Base-by-base conservation (phyloP, 2,888 invertebrate genomes). In the Synergus itoensis region DNA sequence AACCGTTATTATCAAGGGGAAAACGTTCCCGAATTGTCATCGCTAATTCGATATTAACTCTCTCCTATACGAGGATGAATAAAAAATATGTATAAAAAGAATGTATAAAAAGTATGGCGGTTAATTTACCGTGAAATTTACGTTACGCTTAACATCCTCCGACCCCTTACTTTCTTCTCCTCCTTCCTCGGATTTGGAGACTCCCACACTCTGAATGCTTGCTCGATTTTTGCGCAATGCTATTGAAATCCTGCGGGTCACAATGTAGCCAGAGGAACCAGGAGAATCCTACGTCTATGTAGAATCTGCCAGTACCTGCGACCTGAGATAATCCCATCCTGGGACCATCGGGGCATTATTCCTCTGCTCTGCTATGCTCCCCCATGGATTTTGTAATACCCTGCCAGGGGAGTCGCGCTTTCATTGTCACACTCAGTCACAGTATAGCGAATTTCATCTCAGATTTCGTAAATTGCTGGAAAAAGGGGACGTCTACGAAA, bases 241-340 rank as follows among this genome's bases (percentile, higher is more conserved):
- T 45, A 73, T 81, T 77, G 45, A 77, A 80, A 69, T 77, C 57
- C 48, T 76, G 45, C 63, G 82, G 82, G 83, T 83, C 83, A 84
- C 85, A 89, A 88, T 89, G 88, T 89, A 86, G 81, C 78, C 78
- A 69, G 18, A 73, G 81, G 80, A 76, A 41, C 63, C 28, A 43
- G 48, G 48, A 76, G 28, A 69, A 67, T 14, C 63, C 79, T 48
- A 81, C 77, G 60, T 81, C 67, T 80, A 84, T 82, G 78, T 69
- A 36, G 40, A 62, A 57, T 79, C 80, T 76, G 67, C 77, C 78
- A 73, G 85, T 92, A 92, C 91, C 90, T 90, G 28, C 3, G 90
- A 90, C 89, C 90, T 85, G 86, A 91, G 91, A 92, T 92, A 92
- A 92, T 92, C 91, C 91, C 91, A 90, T 91, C 90, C 88, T 81